Conservation (phyloP, 2,797 vertebrate species). For the Alca torda region DNA sequence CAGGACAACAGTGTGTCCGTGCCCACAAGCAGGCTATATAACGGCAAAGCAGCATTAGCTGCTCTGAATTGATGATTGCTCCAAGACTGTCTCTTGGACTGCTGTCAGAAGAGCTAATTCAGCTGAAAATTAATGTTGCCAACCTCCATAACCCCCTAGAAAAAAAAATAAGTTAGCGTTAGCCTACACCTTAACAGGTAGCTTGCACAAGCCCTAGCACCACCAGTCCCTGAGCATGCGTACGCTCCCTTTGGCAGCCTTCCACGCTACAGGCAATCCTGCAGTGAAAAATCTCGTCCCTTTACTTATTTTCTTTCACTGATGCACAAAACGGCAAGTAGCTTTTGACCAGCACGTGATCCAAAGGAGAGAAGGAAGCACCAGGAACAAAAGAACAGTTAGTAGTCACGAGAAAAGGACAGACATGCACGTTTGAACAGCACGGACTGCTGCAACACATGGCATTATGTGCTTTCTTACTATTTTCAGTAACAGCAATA, state of each 20-base stretch:
- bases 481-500: neutral
- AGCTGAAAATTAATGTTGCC: neutral
- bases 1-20: neutral
- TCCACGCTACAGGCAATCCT: neutral
- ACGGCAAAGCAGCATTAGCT: neutral
- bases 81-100: neutral
- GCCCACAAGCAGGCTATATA: accelerated
- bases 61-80: neutral
- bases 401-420: neutral
- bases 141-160: neutral
- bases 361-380: neutral
- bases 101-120: conserved; percentile 8
- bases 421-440: neutral
- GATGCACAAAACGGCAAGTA: neutral
- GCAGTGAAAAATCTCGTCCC: neutral
- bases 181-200: neutral
- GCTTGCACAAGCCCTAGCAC: neutral
- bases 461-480: neutral
- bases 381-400: neutral
- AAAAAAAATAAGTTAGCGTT: neutral
- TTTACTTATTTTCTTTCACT: neutral
- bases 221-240: neutral
- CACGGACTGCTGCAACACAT: neutral
- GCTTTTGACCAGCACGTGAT: neutral
- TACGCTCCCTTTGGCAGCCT: neutral